phyloP scores from a whole-genome alignment of 2,797 vertebrate genomes.

The Bradypodion pumilum region DNA sequence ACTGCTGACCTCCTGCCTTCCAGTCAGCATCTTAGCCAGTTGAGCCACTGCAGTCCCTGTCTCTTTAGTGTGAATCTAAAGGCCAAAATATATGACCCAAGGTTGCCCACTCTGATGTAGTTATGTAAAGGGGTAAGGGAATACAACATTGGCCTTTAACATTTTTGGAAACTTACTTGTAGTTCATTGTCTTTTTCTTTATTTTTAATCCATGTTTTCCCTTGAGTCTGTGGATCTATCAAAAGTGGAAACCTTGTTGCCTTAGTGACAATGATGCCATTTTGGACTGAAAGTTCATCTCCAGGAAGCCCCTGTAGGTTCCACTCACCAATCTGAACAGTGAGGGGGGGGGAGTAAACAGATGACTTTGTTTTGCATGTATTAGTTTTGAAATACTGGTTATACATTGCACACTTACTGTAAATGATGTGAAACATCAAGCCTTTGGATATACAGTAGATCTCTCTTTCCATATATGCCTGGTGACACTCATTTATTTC shows the following conservation, averaged over 20 bases:
- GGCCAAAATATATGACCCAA: too few relatives aligned
- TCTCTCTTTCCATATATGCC: neutral
- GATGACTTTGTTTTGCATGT: neutral
- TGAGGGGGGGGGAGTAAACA: neutral
- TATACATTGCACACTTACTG: neutral
- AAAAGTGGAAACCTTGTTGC: slow-evolving; percentile 79
- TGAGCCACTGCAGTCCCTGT: too few relatives aligned
- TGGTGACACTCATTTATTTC: neutral
- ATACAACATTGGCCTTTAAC: slow-evolving; percentile 5
- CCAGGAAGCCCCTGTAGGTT: slow-evolving; percentile 79
- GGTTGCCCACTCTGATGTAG: neutral
- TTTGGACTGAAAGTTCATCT: slow-evolving; percentile 80
- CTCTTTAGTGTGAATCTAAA: too few relatives aligned
- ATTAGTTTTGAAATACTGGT: neutral
- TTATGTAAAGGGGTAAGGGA: neutral
- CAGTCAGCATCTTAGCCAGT: too few relatives aligned
- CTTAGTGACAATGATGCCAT: slow-evolving; percentile 81
- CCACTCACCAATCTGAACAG: slow-evolving; percentile 76
- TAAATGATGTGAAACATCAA: neutral
- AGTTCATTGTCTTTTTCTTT: slow-evolving; percentile 78
- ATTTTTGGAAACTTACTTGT: slow-evolving; percentile 65
- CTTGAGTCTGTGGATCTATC: slow-evolving; percentile 80
- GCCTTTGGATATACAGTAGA: neutral
- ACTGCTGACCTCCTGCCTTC: too few relatives aligned
- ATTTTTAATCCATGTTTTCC: slow-evolving; percentile 79